A percentile compares a stretch with the other conserved stretches of the same genome.
Evolutionary conservation across 35 echinoderm and acorn worm genomes (phyloP).

Genomic region (Heliocidaris tuberculata): DNA sequence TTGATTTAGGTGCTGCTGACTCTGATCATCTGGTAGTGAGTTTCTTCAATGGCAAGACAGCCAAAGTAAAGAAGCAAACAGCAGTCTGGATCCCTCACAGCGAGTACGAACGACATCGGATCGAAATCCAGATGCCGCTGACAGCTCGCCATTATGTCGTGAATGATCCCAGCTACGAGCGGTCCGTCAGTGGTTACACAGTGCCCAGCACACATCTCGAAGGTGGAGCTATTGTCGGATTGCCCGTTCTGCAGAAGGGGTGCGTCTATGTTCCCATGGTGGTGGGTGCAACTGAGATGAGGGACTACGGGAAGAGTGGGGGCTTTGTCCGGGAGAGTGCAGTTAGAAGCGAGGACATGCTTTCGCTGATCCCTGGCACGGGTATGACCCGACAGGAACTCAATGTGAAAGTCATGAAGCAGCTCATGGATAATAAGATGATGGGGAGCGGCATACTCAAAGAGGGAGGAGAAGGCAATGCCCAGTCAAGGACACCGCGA

Average conservation of each 20-base stretch:
- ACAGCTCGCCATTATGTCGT: conserved; percentile 68
- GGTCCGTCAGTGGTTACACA: conserved; percentile 54
- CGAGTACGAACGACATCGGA: conserved; percentile 76
- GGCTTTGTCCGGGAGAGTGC: conserved; percentile 53
- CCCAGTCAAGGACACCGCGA: not conserved
- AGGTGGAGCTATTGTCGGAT: conserved; percentile 3
- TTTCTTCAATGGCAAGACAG: conserved; percentile 90
- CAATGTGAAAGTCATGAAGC: conserved; percentile 80
- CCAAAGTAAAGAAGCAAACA: conserved; percentile 68
- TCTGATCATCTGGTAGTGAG: conserved; percentile 75
- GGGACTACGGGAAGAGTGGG: not conserved
- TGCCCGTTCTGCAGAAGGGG: conserved; percentile 27
- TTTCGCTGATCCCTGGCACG: conserved; percentile 80
- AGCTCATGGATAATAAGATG: conserved; percentile 89
- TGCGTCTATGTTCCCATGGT: conserved; percentile 59
- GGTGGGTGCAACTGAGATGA: not conserved
- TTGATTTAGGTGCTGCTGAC: conserved; percentile 83
- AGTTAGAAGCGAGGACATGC: conserved; percentile 69
- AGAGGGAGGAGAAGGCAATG: not conserved
- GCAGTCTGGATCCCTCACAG: conserved; percentile 72
- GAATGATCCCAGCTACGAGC: conserved; percentile 60
- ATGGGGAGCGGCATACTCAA: conserved; percentile 10
- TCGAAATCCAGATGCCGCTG: conserved; percentile 90
- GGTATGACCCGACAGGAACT: conserved; percentile 79
- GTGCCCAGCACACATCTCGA: conserved; percentile 19